A percentile compares a stretch with the other conserved stretches of the same genome.
These are phyloP conservation scores for Spatulosminthurus flaviceps DNA, from an alignment of 2,888 invertebrate genomes.

Conservation along the genomic window DNA sequence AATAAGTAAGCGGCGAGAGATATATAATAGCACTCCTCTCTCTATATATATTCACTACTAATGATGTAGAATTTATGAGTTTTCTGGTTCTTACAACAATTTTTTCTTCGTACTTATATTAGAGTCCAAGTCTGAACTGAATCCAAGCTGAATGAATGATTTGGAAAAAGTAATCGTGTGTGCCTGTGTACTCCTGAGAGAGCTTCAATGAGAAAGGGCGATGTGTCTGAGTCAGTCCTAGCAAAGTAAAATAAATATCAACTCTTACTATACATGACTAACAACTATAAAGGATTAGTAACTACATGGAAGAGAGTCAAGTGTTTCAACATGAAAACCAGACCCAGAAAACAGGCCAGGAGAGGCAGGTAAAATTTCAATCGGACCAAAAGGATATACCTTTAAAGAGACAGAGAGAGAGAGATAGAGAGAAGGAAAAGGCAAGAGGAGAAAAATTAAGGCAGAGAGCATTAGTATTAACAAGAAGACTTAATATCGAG, in stretches of 20 bases:
- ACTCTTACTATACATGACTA: not conserved
- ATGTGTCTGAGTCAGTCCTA: not conserved
- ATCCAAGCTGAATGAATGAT: conserved; percentile 7
- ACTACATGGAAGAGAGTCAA: conserved; percentile 8
- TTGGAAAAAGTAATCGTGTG: not conserved
- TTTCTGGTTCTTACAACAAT: no score
- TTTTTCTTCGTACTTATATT: no score
- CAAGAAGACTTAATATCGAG: conserved; percentile 6
- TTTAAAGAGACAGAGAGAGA: not conserved
- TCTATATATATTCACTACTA: conserved; percentile 3
- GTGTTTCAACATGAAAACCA: conserved; percentile 15
- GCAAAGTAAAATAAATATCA: not conserved
- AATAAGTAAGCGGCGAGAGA: not conserved
- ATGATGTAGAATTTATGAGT: conserved; percentile 1
- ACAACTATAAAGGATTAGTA: not conserved
- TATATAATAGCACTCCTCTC: not conserved
- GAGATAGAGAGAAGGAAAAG: conserved; percentile 8
- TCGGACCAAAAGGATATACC: conserved; percentile 1
- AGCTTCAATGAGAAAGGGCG: not conserved
- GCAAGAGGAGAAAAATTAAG: conserved; percentile 7
- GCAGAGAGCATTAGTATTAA: conserved; percentile 19
- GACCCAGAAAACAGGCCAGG: conserved; percentile 3
- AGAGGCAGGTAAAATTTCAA: conserved; percentile 11
- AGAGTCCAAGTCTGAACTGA: not conserved
- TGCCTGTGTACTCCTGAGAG: not conserved